These are phyloP conservation scores for Amphiprion percula DNA, from an alignment of 2,113 vertebrate genomes.

Conservation along the genomic window DNA sequence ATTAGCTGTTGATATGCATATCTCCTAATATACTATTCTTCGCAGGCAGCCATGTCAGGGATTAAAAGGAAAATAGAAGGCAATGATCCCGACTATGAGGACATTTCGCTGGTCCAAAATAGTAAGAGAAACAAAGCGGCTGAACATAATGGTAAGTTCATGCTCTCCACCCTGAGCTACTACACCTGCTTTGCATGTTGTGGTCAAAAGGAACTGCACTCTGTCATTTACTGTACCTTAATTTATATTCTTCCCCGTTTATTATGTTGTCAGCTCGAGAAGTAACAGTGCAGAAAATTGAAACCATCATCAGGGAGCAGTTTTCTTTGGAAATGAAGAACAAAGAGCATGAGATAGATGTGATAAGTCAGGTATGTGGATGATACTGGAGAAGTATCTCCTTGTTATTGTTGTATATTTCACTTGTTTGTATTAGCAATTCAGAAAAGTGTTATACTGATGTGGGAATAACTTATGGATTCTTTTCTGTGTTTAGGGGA, in stretches of 20 bases:
- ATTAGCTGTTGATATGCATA: neutral
- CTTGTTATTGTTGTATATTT: neutral
- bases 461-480: neutral
- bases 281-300: slow-evolving; percentile 95
- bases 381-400: neutral
- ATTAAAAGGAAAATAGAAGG: slow-evolving; percentile 94
- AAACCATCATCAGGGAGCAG: slow-evolving; percentile 95
- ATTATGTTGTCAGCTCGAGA: slow-evolving; percentile 88
- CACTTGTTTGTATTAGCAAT: neutral
- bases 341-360: slow-evolving; percentile 98
- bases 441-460: neutral
- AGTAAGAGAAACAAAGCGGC: slow-evolving; percentile 91
- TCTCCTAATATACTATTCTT: neutral
- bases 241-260: neutral
- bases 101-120: slow-evolving; percentile 88
- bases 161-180: neutral
- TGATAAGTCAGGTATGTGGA: slow-evolving; percentile 94
- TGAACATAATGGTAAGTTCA: slow-evolving; percentile 90
- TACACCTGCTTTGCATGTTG: slow-evolving; percentile 30
- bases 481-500: neutral
- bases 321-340: slow-evolving; percentile 98
- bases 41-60: slow-evolving; percentile 90
- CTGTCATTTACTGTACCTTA: neutral
- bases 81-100: slow-evolving; percentile 96
- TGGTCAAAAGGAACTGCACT: neutral